Evolutionary conservation across 2,797 vertebrate genomes (phyloP).

Genomic region (Lerista edwardsae): DNA sequence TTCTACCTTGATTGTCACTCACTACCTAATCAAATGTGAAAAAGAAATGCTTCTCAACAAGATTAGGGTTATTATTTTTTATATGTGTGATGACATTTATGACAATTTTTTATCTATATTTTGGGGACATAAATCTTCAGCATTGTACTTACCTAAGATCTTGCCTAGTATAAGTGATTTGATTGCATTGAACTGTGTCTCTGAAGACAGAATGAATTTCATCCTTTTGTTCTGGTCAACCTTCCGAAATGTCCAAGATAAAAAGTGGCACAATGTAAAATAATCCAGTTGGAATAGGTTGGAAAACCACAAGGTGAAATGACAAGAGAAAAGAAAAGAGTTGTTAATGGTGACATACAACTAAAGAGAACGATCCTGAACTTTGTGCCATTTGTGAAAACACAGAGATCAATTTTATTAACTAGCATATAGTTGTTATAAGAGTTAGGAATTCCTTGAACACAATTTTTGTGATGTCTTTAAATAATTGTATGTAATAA

Average conservation of each 20-base stretch:
- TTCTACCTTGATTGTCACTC: constrained; percentile 58
- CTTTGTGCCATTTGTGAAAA: constrained; percentile 10
- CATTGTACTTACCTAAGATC: constrained; percentile 82
- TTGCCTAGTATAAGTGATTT: constrained; percentile 87
- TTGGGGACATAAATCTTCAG: not conserved
- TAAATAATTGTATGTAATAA: not conserved
- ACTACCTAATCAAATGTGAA: constrained; percentile 61
- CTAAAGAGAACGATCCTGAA: constrained; percentile 15
- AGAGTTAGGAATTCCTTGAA: not conserved
- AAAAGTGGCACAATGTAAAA: constrained; percentile 19
- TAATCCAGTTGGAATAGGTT: not conserved
- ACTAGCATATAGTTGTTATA: not conserved
- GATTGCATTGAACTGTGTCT: constrained; percentile 86
- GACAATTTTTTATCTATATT: constrained; percentile 48
- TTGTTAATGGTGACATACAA: constrained; percentile 30
- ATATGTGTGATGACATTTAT: not conserved
- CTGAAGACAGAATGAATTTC: constrained; percentile 86
- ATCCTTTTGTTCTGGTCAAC: constrained; percentile 84
- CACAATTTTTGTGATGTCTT: not conserved
- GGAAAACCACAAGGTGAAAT: not conserved
- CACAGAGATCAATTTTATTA: constrained; percentile 34
- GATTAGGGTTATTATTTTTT: constrained; percentile 25
- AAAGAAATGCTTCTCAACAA: constrained; percentile 47
- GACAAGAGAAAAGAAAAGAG: constrained; percentile 23
- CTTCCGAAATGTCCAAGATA: constrained; percentile 72